phyloP scores from a whole-genome alignment of 2,888 invertebrate genomes.

The Platerodrilus igneus region DNA sequence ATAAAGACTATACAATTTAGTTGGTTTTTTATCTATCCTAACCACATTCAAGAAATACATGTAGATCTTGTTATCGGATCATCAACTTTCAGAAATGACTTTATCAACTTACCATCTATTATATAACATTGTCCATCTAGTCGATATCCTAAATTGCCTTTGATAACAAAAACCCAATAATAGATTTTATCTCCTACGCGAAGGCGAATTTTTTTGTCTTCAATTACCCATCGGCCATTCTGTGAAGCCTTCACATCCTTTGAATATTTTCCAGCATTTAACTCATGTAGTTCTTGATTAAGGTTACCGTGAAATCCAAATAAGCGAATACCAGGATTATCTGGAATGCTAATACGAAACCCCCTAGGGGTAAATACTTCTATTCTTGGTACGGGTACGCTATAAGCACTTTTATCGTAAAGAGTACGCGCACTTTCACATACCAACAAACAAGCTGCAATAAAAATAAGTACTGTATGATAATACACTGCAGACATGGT shows the following conservation, averaged over 20 bases:
- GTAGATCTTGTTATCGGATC: too few species aligned
- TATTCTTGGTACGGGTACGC: slow-evolving; percentile 42
- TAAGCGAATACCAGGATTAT: slow-evolving; percentile 38
- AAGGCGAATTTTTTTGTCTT: slow-evolving; percentile 29
- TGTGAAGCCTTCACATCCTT: slow-evolving; percentile 13
- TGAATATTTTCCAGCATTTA: slow-evolving; percentile 36
- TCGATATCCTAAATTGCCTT: slow-evolving; percentile 36
- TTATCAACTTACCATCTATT: slow-evolving; percentile 33
- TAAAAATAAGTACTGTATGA: too few species aligned
- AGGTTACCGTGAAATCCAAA: slow-evolving; percentile 47
- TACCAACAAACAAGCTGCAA: too few species aligned
- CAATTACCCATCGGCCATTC: slow-evolving; percentile 34
- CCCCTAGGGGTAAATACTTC: slow-evolving; percentile 40
- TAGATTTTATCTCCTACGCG: slow-evolving; percentile 36
- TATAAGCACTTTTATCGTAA: slow-evolving; percentile 37
- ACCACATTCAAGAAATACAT: too few species aligned
- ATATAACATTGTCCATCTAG: slow-evolving; percentile 32
- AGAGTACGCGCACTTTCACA: slow-evolving; percentile 37
- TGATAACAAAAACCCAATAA: slow-evolving; percentile 39
- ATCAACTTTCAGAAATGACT: too few species aligned
- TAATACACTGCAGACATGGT: too few species aligned
- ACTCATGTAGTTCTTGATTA: slow-evolving; percentile 35
- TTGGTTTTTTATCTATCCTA: too few species aligned
- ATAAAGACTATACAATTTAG: too few species aligned
- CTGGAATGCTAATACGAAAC: slow-evolving; percentile 43